These are phyloP conservation scores for Bombyx mandarina DNA, from an alignment of 1,140 invertebrate species.

Conservation along the genomic window DNA sequence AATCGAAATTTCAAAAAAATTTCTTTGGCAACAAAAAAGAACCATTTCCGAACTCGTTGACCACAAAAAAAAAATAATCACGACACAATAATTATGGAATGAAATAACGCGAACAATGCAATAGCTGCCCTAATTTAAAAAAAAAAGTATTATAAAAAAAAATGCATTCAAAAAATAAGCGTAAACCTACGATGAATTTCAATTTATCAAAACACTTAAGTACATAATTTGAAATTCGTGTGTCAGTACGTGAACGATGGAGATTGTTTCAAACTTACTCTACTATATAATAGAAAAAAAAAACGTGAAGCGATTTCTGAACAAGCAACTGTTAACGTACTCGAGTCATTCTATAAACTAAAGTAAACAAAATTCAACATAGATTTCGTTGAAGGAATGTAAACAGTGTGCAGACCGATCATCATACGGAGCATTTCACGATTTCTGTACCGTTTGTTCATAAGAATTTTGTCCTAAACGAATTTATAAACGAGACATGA, in stretches of 20 bases:
- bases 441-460: not conserved
- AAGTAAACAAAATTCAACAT: slow-evolving; percentile 65
- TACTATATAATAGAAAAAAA: slow-evolving; percentile 36
- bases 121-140: slow-evolving; percentile 55
- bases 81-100: slow-evolving; percentile 32
- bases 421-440: slow-evolving; percentile 46
- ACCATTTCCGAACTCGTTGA: slow-evolving; percentile 31
- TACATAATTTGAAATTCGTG: slow-evolving; percentile 56
- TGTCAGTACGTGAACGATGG: slow-evolving; percentile 39
- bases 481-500: too few species aligned
- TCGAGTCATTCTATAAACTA: slow-evolving; percentile 54
- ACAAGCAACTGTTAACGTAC: slow-evolving; percentile 47
- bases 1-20: slow-evolving; percentile 34
- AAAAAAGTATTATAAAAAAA: slow-evolving; percentile 20
- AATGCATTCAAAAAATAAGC: slow-evolving; percentile 63
- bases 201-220: slow-evolving; percentile 52
- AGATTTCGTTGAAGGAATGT: slow-evolving; percentile 65
- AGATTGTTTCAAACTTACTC: slow-evolving; percentile 44
- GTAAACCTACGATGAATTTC: slow-evolving; percentile 48
- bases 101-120: slow-evolving; percentile 43
- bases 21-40: slow-evolving; percentile 60
- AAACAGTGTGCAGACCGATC: slow-evolving; percentile 60
- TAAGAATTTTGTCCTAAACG: too few species aligned
- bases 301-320: slow-evolving; percentile 42
- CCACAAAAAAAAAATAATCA: slow-evolving; percentile 10